Evolutionary conservation across 2,888 invertebrate species (phyloP), one percentile per base, ranked within the genome.

Genomic region (Cremastinae sp.): DNA sequence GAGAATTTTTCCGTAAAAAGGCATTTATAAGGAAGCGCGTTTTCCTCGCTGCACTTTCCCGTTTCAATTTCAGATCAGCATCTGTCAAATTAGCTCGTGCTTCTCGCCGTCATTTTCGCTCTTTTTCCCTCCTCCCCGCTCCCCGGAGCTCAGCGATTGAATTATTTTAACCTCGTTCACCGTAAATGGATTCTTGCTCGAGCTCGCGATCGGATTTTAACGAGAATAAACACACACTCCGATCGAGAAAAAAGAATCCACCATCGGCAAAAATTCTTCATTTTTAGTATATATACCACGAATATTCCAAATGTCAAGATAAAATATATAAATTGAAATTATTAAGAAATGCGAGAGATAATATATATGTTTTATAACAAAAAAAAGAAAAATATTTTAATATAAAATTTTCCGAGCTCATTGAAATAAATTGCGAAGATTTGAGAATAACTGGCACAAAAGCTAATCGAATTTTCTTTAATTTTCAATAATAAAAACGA

Each of bases 71-170:
- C 51, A 41, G 53, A 61, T 73, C 73, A 73, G 76, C 76, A 69
- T 77, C 69, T 77, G 76, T 77, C 76, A 77, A 77, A 77, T 77
- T 77, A 77, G 76, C 69, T 73, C 69, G 69, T n/a, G 61, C 59
- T 43, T 10, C n/a, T 16, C n/a, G 16, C 12, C 28, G 1, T 51
- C 8, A 3, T 28, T 53, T 16, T 65, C 53, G 20, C 22, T 10
- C 22, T 20, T 7, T 51, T 20, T 22, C 22, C 20, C 22, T 20
- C 51, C n/a, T n/a, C n/a, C n/a, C 12, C 41, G 12, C 41, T 41
- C 14, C 20, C n/a, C 20, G 20, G 12, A 51, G 12, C 22, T 65
- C 28, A 59, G 53, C 69, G 65, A 77, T 70, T 73, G 76, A 77
- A 77, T 77, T 77, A 77, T 77, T 73, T 77, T 77, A 73, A 70